These are phyloP conservation scores for Coecobrya sp. DNA, from an alignment of 2,888 invertebrate genomes.

Conservation along the genomic window DNA sequence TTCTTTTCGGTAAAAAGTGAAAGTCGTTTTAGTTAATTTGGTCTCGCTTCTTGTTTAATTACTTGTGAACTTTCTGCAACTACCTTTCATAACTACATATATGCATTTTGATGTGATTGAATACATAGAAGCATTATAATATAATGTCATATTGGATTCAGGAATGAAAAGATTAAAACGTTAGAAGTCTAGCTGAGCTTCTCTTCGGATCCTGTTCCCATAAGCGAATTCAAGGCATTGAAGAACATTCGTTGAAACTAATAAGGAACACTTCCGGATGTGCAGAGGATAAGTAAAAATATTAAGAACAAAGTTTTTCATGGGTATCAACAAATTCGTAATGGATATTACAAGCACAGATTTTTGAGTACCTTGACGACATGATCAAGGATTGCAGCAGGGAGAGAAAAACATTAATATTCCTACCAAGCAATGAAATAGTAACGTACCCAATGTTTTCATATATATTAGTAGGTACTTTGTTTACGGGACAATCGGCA, in stretches of 20 bases:
- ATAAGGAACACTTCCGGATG: background rate
- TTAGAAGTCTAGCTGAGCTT: background rate
- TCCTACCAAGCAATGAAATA: too few relatives aligned
- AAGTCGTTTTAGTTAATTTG: background rate
- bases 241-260: background rate
- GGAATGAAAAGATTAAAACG: background rate
- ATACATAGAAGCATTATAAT: background rate
- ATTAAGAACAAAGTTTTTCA: background rate
- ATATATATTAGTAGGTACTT: too few relatives aligned
- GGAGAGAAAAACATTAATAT: background rate
- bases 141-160: too few relatives aligned
- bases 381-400: background rate
- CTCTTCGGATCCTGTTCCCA: background rate
- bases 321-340: background rate
- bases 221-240: background rate
- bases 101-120: background rate
- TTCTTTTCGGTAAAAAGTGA: background rate
- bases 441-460: too few relatives aligned
- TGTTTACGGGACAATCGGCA: background rate
- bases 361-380: background rate
- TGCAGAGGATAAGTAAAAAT: background rate
- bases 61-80: background rate
- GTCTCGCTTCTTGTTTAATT: background rate
- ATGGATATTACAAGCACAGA: background rate
- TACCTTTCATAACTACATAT: background rate